Evolutionary conservation across 2,888 invertebrate genomes (phyloP), one percentile per base, ranked within the genome.

Genomic region (Slavum lentiscoides): DNA sequence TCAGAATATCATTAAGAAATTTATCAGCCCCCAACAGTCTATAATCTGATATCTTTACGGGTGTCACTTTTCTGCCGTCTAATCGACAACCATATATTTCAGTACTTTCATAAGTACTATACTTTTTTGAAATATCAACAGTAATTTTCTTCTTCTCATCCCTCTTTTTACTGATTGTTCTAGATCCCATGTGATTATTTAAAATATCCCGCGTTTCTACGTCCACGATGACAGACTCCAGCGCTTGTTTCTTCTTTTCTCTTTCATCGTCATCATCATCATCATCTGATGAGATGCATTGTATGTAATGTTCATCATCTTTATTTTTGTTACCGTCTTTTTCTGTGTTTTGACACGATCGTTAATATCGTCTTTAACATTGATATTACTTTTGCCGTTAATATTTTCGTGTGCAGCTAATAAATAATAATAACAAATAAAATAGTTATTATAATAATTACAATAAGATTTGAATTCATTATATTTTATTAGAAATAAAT

Each of bases 1-100:
- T 13, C 2, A 80, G 17, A 23, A 13, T 39, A 66, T 80, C 80
- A 43, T 80, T 80, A 0, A 80, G 8, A 72, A 37, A 80, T 43
- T 66, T 58, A n/a, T 58, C 43, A 11, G 15, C 15, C 8, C 1
- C 13, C 15, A 80, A 39, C 64, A 53, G 64, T 23, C 3, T 66
- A 58, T 43, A 80, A 19, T 80, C 80, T 0, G 0, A 1, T 7
- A 80, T 19, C n/a, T 39, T 80, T 0, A 64, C 9, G 5, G 37
- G 0, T 1, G 13, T 43, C 2, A 64, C n/a, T 30, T 43, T n/a
- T 37, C 53, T 43, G 6, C 21, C 37, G 37, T 13, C 39, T 17
- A 53, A 17, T 2, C 9, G 23, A n/a, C 55, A 19, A n/a, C 0
- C 2, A n/a, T 39, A 1, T 13, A 80, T 39, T 6, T 49, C 49